Percentiles rank a stretch among this genome's conserved stretches.
Conservation (phyloP, 2,797 vertebrate genomes). For the Glyptemys insculpta region DNA sequence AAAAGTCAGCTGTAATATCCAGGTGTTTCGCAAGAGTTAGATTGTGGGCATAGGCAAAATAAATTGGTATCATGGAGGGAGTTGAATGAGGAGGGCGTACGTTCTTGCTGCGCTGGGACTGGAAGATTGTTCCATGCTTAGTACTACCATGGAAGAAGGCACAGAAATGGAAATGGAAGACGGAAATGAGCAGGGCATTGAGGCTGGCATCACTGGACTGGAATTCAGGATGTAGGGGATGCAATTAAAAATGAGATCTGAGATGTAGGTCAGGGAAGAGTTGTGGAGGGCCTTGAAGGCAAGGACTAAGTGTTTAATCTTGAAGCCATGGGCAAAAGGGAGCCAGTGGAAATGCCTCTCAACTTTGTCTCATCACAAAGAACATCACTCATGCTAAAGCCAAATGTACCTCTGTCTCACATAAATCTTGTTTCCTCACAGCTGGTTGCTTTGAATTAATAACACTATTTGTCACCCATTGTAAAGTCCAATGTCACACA, state of each 20-base stretch:
- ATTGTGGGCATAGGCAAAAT: neutral
- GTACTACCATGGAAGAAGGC: neutral
- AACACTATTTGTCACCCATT: neutral
- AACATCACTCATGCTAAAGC: neutral
- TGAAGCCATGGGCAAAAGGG: neutral
- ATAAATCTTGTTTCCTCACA: neutral
- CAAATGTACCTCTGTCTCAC: neutral
- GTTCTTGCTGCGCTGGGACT: neutral
- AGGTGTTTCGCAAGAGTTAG: neutral
- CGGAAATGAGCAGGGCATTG: neutral
- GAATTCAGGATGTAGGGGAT: fast-evolving
- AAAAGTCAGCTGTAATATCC: neutral
- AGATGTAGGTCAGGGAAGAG: neutral
- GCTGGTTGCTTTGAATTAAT: neutral
- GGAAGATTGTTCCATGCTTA: neutral
- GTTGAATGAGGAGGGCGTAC: neutral
- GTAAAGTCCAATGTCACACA: neutral
- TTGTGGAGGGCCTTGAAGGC: neutral
- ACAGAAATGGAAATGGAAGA: neutral
- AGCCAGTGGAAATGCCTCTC: neutral
- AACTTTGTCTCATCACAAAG: neutral
- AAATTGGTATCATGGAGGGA: neutral
- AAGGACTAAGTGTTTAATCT: neutral
- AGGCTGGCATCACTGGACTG: fast-evolving
- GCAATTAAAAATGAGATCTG: neutral